Evolutionary conservation across 2,797 vertebrate species (phyloP).

Genomic region (Ceryle rudis): DNA sequence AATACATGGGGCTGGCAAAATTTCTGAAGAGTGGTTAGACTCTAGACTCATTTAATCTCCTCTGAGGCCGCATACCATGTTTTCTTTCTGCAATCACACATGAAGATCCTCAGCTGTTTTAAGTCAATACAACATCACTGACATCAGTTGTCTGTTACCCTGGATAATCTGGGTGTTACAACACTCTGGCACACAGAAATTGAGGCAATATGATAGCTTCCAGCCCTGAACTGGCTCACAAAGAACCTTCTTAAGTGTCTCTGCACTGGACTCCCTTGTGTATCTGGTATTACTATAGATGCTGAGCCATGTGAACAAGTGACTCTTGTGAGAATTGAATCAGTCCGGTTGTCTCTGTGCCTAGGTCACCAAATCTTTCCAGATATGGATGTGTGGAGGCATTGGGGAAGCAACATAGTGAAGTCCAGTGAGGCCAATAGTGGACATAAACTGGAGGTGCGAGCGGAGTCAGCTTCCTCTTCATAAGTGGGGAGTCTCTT

Average conservation of each 20-base stretch:
- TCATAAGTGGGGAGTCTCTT: background rate
- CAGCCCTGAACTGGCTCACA: background rate
- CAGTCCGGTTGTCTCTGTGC: background rate
- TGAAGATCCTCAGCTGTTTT: background rate
- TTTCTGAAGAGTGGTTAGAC: background rate
- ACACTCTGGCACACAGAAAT: background rate
- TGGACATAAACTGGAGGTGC: background rate
- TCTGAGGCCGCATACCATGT: slow-evolving; percentile 1
- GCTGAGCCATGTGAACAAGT: background rate
- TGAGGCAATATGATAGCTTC: background rate
- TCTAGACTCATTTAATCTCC: slow-evolving; percentile 11
- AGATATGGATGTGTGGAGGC: background rate
- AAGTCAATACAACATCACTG: slow-evolving; percentile 7
- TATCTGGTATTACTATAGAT: background rate
- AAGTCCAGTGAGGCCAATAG: background rate
- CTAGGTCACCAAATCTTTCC: background rate
- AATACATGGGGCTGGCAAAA: slow-evolving; percentile 6
- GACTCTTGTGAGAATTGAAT: background rate
- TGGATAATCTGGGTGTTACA: background rate
- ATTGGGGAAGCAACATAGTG: background rate
- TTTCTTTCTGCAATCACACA: background rate
- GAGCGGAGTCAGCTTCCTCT: background rate
- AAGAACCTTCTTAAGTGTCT: background rate
- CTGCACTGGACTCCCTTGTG: background rate
- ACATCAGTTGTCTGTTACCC: background rate